Evolutionary conservation across 2,113 vertebrate genomes (phyloP).

Genomic region (Tragulus kanchil): DNA sequence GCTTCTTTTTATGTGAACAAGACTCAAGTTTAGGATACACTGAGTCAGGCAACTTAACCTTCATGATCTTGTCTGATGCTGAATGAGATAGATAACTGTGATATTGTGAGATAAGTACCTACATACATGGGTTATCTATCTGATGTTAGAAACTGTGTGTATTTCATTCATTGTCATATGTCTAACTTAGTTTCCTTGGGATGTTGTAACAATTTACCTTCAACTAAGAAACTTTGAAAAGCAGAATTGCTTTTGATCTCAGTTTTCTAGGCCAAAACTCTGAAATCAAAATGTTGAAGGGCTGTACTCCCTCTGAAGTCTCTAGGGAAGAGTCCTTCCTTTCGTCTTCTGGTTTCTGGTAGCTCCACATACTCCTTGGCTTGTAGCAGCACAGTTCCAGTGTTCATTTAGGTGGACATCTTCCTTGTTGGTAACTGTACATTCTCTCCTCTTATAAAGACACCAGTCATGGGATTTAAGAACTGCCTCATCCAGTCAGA

Average conservation of each 20-base stretch:
- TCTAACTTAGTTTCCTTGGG: background rate
- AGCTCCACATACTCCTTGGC: background rate
- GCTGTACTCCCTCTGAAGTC: background rate
- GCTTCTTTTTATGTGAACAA: background rate
- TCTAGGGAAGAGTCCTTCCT: background rate
- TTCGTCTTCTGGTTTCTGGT: background rate
- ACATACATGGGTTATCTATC: background rate
- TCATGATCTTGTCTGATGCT: no score
- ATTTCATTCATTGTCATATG: background rate
- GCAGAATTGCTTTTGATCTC: background rate
- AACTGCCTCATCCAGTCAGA: background rate
- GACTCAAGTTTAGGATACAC: background rate
- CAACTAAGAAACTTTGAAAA: background rate
- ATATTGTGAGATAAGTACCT: background rate
- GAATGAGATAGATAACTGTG: background rate
- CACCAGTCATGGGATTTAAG: background rate
- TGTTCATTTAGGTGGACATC: background rate
- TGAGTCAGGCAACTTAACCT: background rate
- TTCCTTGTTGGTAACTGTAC: background rate
- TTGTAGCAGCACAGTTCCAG: background rate
- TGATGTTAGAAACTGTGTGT: background rate
- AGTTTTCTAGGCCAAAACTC: background rate
- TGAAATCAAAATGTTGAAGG: background rate
- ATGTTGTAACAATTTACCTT: background rate
- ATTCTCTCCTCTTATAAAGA: background rate